Base-by-base conservation (phyloP, 1,140 invertebrate genomes). In the Drosophila nasuta region DNA sequence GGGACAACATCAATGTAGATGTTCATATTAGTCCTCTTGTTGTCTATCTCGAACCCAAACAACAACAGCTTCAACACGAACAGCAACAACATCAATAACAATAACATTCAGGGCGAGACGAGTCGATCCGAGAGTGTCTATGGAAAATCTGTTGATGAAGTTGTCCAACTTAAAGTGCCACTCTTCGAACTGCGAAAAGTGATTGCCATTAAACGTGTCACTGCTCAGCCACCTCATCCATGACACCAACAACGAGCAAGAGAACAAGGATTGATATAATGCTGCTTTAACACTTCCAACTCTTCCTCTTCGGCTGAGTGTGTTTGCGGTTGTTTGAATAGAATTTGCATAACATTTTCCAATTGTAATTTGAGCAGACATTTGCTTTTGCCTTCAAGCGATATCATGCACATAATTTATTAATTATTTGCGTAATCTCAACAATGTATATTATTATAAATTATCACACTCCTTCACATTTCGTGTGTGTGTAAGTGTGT, bases 161-260 rank as follows among this genome's bases (percentile, higher is more conserved):
- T 81, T 81, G 63, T 59, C 58, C 58, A 75, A 75, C 76, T 79
- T 79, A 71, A 81, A 81, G 76, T 75, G 70, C 17, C 77, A 30
- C 56, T 58, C 51, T 48, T 65, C 64, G 60, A 73, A 67, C 46
- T 59, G 72, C 45, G 65, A 57, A 65, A 69, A 78, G 72, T 75
- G 76, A 77, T 77, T 68, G 54, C 69, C 63, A 77, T 77, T 79
- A 79, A 74, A 64, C 64, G 75, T 77, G 69, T 74, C 75, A 74
- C 62, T 67, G 70, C 57, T 63, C 20, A n/a, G 3, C 10, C 41
- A 35, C n/a, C 57, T 38, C 56, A 56, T 62, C 15, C 59, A 5
- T 52, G 35, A 30, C 13, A 13, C 13, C 30, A 35, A 28, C 38
- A 11, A n/a, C 38, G 5, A 33, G 33, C 33, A 33, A 8, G 33